These are phyloP conservation scores for Hormaphis cornu DNA, from an alignment of 1,140 invertebrate species.

Conservation along the genomic window DNA sequence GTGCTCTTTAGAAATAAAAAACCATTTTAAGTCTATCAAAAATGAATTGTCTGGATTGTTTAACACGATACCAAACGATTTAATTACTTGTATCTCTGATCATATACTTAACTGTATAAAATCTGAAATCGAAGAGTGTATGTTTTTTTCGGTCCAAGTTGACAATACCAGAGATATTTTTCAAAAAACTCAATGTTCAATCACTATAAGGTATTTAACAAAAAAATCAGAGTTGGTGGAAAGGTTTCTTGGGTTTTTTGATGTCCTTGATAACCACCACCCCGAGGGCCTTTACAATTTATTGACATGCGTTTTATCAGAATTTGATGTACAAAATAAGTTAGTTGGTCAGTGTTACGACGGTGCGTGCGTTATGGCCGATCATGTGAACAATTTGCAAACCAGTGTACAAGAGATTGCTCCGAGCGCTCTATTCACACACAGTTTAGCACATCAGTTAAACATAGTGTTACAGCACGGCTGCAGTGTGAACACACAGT, in stretches of 20 bases:
- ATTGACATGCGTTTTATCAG: constrained; percentile 2
- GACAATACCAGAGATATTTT: constrained; percentile 22
- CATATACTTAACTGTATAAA: neutral
- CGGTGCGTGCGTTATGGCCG: constrained; percentile 33
- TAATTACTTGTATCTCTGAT: constrained; percentile 4
- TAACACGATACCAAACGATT: neutral
- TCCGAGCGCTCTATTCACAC: neutral
- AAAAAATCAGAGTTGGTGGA: neutral
- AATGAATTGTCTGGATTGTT: neutral
- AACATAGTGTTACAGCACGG: neutral
- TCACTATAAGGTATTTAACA: neutral
- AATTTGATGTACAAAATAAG: neutral
- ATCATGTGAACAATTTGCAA: neutral
- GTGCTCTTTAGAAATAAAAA: neutral
- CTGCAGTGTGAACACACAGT: constrained; percentile 19
- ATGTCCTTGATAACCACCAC: neutral
- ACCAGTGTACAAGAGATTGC: neutral
- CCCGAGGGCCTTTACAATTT: constrained; percentile 31
- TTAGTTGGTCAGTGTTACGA: neutral
- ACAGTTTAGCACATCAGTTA: neutral
- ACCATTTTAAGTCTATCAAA: neutral
- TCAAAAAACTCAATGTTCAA: constrained; percentile 19
- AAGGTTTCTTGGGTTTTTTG: neutral
- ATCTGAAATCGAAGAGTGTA: neutral
- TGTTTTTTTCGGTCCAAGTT: constrained; percentile 4